Base-by-base conservation (phyloP, 2,888 invertebrate species). In the Incurvaria masculella region DNA sequence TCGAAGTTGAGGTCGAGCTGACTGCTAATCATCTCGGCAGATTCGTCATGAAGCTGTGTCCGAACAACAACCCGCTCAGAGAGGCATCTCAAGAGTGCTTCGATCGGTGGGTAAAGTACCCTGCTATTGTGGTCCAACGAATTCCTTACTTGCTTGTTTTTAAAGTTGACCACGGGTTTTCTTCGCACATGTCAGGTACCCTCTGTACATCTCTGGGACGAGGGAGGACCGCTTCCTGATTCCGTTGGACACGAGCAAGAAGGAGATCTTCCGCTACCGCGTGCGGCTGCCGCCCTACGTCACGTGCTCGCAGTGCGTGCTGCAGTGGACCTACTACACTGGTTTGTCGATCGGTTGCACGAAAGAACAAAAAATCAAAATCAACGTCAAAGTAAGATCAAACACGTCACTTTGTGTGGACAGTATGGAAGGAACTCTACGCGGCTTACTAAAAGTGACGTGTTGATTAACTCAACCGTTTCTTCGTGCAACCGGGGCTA, bases 301-400 rank as follows among this genome's bases (percentile, higher is more conserved):
- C 2, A 91, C 91, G 0, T 95, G 94, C 61, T 86, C 89, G 0
- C 92, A 93, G 59, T 95, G 95, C 61, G 91, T 95, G 4, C 65
- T 95, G n/a, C 94, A 94, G 63, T 95, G 95, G 95, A 92, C 87
- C 49, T 95, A 94, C 66, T 89, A 87, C 57, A 93, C 94, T 49
- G 90, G 91, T 83, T 52, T n/a, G n/a, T n/a, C n/a, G n/a, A n/a
- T n/a, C n/a, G n/a, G n/a, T n/a, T n/a, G n/a, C n/a, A 43, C 14
- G n/a, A n/a, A n/a, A n/a, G n/a, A n/a, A n/a, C n/a, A n/a, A n/a
- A n/a, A n/a, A n/a, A n/a, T n/a, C n/a, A n/a, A n/a, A n/a, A n/a
- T n/a, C n/a, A n/a, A n/a, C n/a, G n/a, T n/a, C n/a, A n/a, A n/a
- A n/a, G n/a, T n/a, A n/a, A n/a, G n/a, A n/a, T n/a, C n/a, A n/a